These are phyloP conservation scores for Synergus umbraculus DNA, from an alignment of 2,888 invertebrate species.

Conservation along the genomic window DNA sequence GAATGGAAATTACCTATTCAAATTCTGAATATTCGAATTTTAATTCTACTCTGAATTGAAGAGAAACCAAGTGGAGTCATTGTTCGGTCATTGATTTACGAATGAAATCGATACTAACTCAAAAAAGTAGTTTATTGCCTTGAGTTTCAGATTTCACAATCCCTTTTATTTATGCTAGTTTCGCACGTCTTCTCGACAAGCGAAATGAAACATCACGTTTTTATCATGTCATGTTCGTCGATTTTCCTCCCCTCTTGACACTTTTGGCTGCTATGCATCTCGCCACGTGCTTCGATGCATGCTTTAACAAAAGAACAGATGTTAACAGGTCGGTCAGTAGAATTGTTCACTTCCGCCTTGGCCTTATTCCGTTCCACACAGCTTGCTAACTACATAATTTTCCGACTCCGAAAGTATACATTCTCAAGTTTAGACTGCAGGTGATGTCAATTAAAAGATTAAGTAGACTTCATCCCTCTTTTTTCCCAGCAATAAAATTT, in stretches of 20 bases:
- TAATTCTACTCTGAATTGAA: too few relatives aligned
- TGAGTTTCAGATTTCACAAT: not conserved
- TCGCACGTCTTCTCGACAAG: not conserved
- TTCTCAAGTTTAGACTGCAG: not conserved
- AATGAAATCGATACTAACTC: not conserved
- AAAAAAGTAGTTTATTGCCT: not conserved
- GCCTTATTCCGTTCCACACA: constrained; percentile 60
- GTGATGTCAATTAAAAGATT: constrained; percentile 6
- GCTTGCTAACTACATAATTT: constrained; percentile 27
- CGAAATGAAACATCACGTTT: constrained; percentile 5
- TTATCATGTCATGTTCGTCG: not conserved
- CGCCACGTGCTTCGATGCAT: constrained; percentile 50
- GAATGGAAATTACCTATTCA: not conserved
- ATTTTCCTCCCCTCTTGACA: not conserved
- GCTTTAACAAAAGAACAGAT: constrained; percentile 55
- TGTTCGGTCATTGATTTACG: not conserved
- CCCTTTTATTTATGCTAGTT: not conserved
- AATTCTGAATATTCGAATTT: not conserved
- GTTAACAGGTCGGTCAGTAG: constrained; percentile 67
- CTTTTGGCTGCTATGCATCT: constrained; percentile 34
- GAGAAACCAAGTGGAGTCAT: not conserved
- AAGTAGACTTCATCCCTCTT: not conserved
- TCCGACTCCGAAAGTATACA: not conserved
- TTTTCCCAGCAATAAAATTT: not conserved
- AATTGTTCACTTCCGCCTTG: constrained; percentile 69